Conservation (phyloP, 2,888 invertebrate genomes). For the Xanthia togata region DNA sequence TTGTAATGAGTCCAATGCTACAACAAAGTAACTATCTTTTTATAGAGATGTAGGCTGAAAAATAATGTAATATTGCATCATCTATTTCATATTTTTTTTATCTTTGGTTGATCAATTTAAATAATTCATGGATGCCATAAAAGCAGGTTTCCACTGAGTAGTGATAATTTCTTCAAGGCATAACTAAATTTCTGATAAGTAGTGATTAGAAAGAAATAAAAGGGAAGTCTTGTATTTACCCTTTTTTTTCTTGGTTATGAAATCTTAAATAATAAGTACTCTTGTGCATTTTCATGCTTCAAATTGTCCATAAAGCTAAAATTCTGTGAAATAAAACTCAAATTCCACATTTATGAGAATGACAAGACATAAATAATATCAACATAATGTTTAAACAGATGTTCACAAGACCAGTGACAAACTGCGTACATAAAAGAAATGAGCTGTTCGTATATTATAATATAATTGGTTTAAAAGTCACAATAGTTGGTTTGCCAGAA, state of each 20-base stretch:
- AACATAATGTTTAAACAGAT: constrained; percentile 19
- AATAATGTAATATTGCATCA: constrained; percentile 14
- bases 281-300: neutral
- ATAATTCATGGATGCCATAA: neutral
- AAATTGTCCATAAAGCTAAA: neutral
- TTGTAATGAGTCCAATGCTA: neutral
- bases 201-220: too few relatives aligned
- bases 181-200: neutral
- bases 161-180: neutral
- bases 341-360: neutral
- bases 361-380: neutral
- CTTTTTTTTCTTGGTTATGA: neutral
- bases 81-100: neutral
- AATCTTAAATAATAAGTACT: neutral
- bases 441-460: neutral
- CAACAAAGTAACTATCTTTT: neutral
- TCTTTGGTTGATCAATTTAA: neutral
- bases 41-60: neutral
- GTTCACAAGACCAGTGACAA: constrained; percentile 3
- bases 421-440: neutral
- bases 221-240: too few relatives aligned
- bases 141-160: neutral
- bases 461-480: too few relatives aligned
- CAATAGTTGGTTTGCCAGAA: too few relatives aligned
- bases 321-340: too few relatives aligned